Conservation (phyloP, 2,797 vertebrate genomes). For the Tenualosa ilisha region DNA sequence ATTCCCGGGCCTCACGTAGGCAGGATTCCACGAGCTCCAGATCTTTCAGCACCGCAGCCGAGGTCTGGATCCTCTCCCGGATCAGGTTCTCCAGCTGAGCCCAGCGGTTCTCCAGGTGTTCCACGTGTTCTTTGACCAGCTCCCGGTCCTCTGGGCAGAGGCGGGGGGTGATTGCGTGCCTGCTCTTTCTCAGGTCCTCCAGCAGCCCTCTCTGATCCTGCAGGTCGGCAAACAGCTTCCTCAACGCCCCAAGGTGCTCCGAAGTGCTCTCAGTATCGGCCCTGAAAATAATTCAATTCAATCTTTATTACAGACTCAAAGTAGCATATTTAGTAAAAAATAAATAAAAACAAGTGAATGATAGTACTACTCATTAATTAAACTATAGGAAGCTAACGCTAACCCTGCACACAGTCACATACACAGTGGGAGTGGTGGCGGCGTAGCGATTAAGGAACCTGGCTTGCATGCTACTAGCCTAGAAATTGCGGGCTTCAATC, state of each 20-base stretch:
- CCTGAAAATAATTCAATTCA: constrained; percentile 63
- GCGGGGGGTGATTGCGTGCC: constrained; percentile 84
- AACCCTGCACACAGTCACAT: too few species aligned
- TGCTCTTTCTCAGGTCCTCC: constrained; percentile 91
- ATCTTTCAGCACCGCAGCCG: constrained; percentile 85
- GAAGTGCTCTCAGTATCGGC: constrained; percentile 92
- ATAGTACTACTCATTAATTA: too few species aligned
- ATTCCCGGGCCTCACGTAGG: constrained; percentile 87
- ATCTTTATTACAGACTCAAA: neutral
- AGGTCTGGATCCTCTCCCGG: constrained; percentile 88
- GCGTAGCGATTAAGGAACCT: too few species aligned
- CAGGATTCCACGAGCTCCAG: constrained; percentile 80
- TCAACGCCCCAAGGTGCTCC: constrained; percentile 87
- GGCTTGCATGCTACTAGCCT: too few species aligned
- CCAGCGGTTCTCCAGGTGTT: constrained; percentile 92
- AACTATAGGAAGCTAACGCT: too few species aligned
- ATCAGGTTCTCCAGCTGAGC: constrained; percentile 87
- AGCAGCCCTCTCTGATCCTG: constrained; percentile 85
- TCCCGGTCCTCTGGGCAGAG: constrained; percentile 92
- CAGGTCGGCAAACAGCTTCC: constrained; percentile 82
- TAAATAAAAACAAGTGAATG: too few species aligned
- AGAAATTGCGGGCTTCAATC: too few species aligned
- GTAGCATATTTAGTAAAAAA: too few species aligned
- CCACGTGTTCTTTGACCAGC: constrained; percentile 90
- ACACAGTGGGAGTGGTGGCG: too few species aligned